Percentiles rank a stretch among this genome's conserved stretches.
These are phyloP conservation scores for Anniella stebbinsi DNA, from an alignment of 2,797 vertebrate species.

Conservation along the genomic window DNA sequence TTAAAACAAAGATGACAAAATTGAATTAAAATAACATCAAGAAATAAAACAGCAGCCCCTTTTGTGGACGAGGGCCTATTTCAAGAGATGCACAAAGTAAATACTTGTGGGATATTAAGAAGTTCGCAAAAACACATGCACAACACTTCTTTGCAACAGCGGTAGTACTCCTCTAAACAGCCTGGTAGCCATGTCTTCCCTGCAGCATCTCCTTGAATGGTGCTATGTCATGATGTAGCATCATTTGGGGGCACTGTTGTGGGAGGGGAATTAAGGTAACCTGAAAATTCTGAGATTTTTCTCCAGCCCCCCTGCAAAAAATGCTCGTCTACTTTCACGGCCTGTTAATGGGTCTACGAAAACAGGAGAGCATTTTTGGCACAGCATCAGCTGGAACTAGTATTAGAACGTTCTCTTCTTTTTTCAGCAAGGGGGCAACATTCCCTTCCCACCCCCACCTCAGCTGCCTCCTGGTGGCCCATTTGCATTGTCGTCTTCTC, in stretches of 20 bases:
- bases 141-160: not conserved
- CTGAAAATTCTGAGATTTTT: not conserved
- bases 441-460: slow-evolving; percentile 82
- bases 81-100: no score
- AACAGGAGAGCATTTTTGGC: not conserved
- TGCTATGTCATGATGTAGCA: not conserved
- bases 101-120: no score
- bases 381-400: no score
- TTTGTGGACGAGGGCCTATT: no score
- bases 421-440: slow-evolving; percentile 79
- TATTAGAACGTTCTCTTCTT: slow-evolving; percentile 46
- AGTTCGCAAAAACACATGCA: no score
- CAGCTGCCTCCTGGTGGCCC: slow-evolving; percentile 88
- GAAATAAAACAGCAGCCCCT: no score
- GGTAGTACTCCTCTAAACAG: not conserved
- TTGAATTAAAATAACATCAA: no score
- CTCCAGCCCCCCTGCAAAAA: not conserved
- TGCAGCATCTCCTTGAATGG: not conserved
- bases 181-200: not conserved
- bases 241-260: not conserved
- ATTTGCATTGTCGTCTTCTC: slow-evolving; percentile 74
- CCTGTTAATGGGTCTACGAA: not conserved
- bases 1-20: no score
- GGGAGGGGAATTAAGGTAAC: no score
- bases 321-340: not conserved